Evolutionary conservation across 2,888 invertebrate species (phyloP).

Genomic region (Bedellia somnulentella): DNA sequence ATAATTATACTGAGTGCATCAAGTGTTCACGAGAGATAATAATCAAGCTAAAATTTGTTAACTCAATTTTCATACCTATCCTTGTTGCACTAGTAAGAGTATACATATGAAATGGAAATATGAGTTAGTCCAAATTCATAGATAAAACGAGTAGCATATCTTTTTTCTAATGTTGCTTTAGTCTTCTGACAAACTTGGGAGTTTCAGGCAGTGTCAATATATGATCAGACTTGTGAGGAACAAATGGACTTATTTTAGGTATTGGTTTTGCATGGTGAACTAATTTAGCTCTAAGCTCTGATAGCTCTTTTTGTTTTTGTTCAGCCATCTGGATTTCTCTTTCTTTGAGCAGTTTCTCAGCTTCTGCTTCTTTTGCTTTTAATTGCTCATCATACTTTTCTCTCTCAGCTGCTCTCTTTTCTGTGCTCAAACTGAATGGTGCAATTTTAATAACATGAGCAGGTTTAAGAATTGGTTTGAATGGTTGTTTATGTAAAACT

Average conservation of each 20-base stretch:
- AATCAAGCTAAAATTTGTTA: too few species aligned
- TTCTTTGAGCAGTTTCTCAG: slow-evolving; percentile 32
- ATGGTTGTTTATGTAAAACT: slow-evolving; percentile 67
- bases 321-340: slow-evolving; percentile 32
- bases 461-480: slow-evolving; percentile 58
- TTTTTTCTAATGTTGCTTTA: slow-evolving; percentile 25
- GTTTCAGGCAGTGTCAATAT: slow-evolving; percentile 67
- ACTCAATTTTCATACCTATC: too few species aligned
- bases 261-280: slow-evolving; percentile 68
- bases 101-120: too few species aligned
- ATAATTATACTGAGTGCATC: too few species aligned
- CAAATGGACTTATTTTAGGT: slow-evolving; percentile 45
- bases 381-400: slow-evolving; percentile 60
- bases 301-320: slow-evolving; percentile 51
- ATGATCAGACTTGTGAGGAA: slow-evolving; percentile 48
- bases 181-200: slow-evolving; percentile 53
- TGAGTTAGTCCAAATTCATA: too few species aligned
- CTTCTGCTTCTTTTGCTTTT: slow-evolving; percentile 55
- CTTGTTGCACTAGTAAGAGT: too few species aligned
- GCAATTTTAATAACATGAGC: slow-evolving; percentile 36
- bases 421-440: slow-evolving; percentile 66
- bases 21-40: too few species aligned
- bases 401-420: slow-evolving; percentile 64
- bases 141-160: too few species aligned
- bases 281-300: slow-evolving; percentile 54